These are phyloP conservation scores for Thalassoma bifasciatum DNA, from an alignment of 2,113 vertebrate genomes.

Conservation along the genomic window DNA sequence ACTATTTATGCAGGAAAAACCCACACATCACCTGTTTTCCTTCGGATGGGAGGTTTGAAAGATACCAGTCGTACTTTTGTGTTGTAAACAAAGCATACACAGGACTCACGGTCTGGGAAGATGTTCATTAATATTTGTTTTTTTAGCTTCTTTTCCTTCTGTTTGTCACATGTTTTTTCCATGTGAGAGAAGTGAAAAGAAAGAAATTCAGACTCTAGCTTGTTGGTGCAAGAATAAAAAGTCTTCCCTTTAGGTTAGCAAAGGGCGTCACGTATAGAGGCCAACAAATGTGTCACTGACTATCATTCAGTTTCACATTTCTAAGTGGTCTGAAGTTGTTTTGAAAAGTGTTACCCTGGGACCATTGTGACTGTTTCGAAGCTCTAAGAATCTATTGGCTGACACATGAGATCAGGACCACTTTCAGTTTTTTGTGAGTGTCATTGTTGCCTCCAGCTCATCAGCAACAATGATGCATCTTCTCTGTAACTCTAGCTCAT, in stretches of 20 bases:
- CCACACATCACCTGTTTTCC: conserved; percentile 14
- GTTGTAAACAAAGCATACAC: conserved; percentile 22
- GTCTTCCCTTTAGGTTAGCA: conserved; percentile 18
- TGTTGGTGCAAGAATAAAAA: background rate
- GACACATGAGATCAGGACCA: conserved; percentile 24
- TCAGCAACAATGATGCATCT: conserved; percentile 20
- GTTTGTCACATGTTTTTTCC: conserved; percentile 24
- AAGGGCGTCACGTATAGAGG: conserved; percentile 22
- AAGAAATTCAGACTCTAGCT: background rate
- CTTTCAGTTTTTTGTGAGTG: conserved; percentile 1
- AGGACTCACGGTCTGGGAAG: background rate
- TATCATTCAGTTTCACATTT: conserved; percentile 26
- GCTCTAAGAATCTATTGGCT: conserved; percentile 22
- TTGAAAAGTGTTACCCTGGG: too few relatives aligned
- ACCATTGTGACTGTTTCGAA: conserved; percentile 26
- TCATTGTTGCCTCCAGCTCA: conserved; percentile 23
- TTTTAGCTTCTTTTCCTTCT: background rate
- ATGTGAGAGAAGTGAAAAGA: conserved; percentile 1
- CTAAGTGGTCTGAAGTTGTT: too few relatives aligned
- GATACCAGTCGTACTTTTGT: background rate
- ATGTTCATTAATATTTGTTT: background rate
- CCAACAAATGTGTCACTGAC: background rate
- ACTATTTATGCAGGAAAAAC: conserved; percentile 11
- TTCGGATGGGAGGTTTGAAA: conserved; percentile 9
- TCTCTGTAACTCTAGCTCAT: conserved; percentile 32